Evolutionary conservation across 2,113 vertebrate species (phyloP), one percentile per base, ranked within the genome.

Genomic region (Narcine bancroftii): DNA sequence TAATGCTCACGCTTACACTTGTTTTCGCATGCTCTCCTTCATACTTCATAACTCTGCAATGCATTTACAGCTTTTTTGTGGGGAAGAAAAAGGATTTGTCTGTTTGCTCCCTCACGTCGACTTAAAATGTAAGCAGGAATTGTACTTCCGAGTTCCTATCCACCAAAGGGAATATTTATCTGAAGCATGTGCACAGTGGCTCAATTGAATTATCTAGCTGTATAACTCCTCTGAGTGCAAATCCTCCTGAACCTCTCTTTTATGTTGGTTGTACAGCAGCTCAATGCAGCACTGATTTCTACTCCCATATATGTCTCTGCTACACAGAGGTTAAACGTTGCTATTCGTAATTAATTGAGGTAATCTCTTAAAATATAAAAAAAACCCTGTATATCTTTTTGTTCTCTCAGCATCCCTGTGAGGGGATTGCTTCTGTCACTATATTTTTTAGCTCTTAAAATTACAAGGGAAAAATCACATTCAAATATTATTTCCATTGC

Each of bases 141-240:
- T 53, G 24, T 53, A 87, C 17, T 36, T 87, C 53, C 5, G 53
- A 87, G 56, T 36, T 60, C 81, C 53, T 87, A 1, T 50, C 76
- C 29, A 39, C 33, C 81, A 87, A 87, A 87, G 29, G 56, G 81
- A 24, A 87, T 87, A 36, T 87, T n/a, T 87, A 56, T 87, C 50
- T 60, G 81, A 60, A 60, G 81, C 53, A 87, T 60, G 36, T 87
- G 53, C 53, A 83, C 79, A 60, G 81, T 87, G 81, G 81, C n/a
- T 39, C 81, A 87, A 87, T 87, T 87, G 81, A 87, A 87, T 63
- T 87, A 63, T 87, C 81, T 87, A 87, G 60, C 81, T 87, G 29
- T 60, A 26, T 87, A 63, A 39, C 53, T 56, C 81, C 56, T 83
- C 47, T 87, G 56, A 87, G 81, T 17, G 6, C 53, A 87, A 87